A percentile compares a stretch with the other conserved stretches of the same genome.
phyloP scores from a whole-genome alignment of 2,888 invertebrate species.

The Pyrochroa serraticornis region DNA sequence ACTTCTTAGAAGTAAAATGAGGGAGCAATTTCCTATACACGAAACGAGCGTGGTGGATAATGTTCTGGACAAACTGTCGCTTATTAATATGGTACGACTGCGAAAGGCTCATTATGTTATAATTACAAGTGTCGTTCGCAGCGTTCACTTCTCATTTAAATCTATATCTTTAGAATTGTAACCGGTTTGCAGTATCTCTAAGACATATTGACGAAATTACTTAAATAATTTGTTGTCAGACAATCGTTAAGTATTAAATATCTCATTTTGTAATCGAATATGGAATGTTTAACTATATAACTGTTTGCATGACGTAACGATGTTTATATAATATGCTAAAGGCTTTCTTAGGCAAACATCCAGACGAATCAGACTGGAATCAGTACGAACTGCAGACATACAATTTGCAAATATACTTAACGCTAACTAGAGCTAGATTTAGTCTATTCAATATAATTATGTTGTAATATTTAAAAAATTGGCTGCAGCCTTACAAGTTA shows the following conservation, averaged over 20 bases:
- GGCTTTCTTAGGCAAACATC: constrained; percentile 58
- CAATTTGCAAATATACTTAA: constrained; percentile 52
- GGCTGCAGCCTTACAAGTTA: constrained; percentile 52
- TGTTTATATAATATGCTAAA: constrained; percentile 54
- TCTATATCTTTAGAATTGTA: constrained; percentile 57
- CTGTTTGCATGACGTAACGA: constrained; percentile 50
- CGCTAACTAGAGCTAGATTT: constrained; percentile 49
- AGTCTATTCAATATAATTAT: constrained; percentile 34
- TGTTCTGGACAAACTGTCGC: constrained; percentile 54
- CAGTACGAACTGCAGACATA: constrained; percentile 52
- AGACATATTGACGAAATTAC: constrained; percentile 55
- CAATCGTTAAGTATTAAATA: constrained; percentile 37
- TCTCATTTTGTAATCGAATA: constrained; percentile 40
- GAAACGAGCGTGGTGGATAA: constrained; percentile 25
- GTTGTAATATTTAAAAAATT: constrained; percentile 51
- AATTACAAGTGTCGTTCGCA: constrained; percentile 56
- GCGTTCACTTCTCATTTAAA: constrained; percentile 43
- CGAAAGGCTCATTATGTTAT: constrained; percentile 56
- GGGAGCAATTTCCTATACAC: constrained; percentile 37
- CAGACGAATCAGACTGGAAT: constrained; percentile 53
- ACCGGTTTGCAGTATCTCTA: constrained; percentile 49
- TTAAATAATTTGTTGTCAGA: constrained; percentile 43
- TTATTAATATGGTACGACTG: constrained; percentile 54
- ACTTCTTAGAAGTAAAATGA: constrained; percentile 54
- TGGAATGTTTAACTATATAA: constrained; percentile 55